Evolutionary conservation across 2,888 invertebrate species (phyloP).

Genomic region (Drosophila meridiana): DNA sequence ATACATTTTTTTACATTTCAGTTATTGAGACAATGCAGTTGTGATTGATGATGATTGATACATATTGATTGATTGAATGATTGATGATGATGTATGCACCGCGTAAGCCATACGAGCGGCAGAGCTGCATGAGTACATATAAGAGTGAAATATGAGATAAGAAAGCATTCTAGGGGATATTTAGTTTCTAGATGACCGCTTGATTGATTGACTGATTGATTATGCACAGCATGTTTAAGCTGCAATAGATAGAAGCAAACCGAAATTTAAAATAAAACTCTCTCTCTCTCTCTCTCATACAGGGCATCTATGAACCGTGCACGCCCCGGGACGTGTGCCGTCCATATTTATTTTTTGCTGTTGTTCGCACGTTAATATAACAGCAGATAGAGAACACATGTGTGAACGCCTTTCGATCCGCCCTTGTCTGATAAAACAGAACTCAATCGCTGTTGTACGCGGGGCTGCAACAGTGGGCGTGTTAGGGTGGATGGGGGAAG

Average conservation of each 20-base stretch:
- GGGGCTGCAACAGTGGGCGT: not conserved
- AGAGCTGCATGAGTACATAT: not conserved
- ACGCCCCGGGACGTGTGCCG: not conserved
- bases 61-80: not conserved
- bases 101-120: not conserved
- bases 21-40: not conserved
- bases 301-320: not conserved
- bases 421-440: conserved; percentile 3
- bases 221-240: too few species aligned
- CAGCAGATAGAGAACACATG: not conserved
- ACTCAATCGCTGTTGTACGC: not conserved
- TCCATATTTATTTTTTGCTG: not conserved
- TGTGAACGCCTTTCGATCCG: conserved; percentile 1
- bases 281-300: not conserved
- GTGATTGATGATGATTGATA: conserved; percentile 1
- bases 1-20: not conserved
- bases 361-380: conserved; percentile 4
- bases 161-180: not conserved
- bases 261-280: too few species aligned
- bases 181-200: not conserved
- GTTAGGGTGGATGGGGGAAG: too few species aligned
- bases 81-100: not conserved
- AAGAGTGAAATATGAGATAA: not conserved
- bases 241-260: not conserved
- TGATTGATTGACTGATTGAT: conserved; percentile 1